Base-by-base conservation (phyloP, 37 sponge, comb jelly and placozoan genomes). In the Haliclona indistincta region DNA sequence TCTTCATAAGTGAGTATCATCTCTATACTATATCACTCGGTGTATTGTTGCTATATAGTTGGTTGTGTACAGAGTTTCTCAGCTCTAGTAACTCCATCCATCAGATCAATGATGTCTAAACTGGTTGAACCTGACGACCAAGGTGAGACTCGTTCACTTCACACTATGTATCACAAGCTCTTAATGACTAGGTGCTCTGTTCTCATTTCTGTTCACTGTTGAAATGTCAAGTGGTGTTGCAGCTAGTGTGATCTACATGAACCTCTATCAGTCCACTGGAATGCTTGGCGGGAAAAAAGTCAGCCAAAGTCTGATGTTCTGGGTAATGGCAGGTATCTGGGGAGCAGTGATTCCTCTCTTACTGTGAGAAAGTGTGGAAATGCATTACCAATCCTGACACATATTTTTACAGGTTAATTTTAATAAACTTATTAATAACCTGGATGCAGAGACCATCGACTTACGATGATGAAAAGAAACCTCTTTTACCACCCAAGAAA, bases 1-100 rank as follows among this genome's bases (percentile, higher is more conserved):
- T 88, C 63, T 88, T 78, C 41, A 38, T 78, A 29, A 44, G 89
- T 88, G 74, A 74, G 84, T n/a, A 47, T 47, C 51, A 17, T 47
- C 15, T 47, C 51, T 47, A 47, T 15, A 8, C 8, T 17, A 17
- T 47, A 47, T 47, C 13, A 47, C 13, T 17, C 13, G 8, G 13
- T 17, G 8, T 8, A 17, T 47, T 47, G 49, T 17, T 47, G 49
- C 13, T 47, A 47, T 11, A 8, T 25, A 58, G 60, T n/a, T 58
- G 60, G 60, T n/a, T 20, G 26, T n/a, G 6, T 58, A 7, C 25
- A n/a, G 25, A 58, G 60, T 20, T 25, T 58, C 26, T 26, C 6
- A n/a, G 26, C 11, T 6, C 13, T 58, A 25, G 60, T 20, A 20
- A 25, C n/a, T n/a, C 60, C 60, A 25, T 20, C n/a, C 11, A 58